Conservation (phyloP, 1,140 invertebrate genomes). For the Drosophila bifasciata region DNA sequence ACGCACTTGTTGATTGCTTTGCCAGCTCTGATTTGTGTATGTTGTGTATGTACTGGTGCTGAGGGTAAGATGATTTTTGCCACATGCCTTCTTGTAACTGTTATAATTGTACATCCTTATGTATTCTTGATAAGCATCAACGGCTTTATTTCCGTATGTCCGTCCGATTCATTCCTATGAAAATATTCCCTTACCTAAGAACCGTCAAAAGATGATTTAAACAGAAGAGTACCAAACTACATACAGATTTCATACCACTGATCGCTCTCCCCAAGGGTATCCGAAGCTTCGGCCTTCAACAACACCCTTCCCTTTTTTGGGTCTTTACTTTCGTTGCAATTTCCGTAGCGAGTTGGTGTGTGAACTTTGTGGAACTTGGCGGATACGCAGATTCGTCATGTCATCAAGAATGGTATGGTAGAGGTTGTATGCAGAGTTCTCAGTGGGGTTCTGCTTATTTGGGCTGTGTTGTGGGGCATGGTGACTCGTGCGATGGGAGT, state of each 20-base stretch:
- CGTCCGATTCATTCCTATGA: too few species aligned
- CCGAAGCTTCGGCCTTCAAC: too few species aligned
- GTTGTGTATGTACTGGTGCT: constrained; percentile 7
- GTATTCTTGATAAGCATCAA: too few species aligned
- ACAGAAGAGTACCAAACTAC: too few species aligned
- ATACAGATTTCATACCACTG: too few species aligned
- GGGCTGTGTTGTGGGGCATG: background rate
- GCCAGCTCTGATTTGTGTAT: background rate
- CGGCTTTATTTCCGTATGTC: too few species aligned
- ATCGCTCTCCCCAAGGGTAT: background rate
- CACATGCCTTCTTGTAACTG: too few species aligned
- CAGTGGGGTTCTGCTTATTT: constrained; percentile 12
- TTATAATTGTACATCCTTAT: too few species aligned
- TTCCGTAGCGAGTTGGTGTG: constrained; percentile 3
- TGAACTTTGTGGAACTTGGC: constrained; percentile 28
- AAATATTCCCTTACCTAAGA: too few species aligned
- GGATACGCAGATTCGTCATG: constrained; percentile 15
- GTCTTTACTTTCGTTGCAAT: background rate
- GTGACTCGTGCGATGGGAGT: constrained; percentile 7
- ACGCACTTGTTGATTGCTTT: constrained; percentile 63
- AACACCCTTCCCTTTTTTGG: too few species aligned
- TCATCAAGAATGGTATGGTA: constrained; percentile 14
- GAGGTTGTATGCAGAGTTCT: constrained; percentile 10
- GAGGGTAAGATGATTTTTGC: too few species aligned
- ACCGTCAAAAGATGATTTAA: too few species aligned